These are phyloP conservation scores for Tychaedon coryphoeus DNA, from an alignment of 2,113 vertebrate genomes.

Conservation along the genomic window DNA sequence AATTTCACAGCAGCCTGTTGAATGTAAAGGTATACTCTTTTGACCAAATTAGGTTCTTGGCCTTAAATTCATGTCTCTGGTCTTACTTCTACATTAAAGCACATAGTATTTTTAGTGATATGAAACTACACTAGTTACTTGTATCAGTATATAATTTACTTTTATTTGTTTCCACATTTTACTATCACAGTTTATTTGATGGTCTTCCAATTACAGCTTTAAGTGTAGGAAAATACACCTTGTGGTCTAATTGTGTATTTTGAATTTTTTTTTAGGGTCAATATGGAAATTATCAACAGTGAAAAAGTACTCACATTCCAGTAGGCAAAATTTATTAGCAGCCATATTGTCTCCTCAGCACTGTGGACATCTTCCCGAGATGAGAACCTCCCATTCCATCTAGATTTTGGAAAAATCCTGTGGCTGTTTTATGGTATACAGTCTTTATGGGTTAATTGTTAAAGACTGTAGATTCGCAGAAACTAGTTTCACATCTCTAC, in stretches of 20 bases:
- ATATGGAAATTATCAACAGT: constrained; percentile 98
- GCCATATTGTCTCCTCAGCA: constrained; percentile 74
- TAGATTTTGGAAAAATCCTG: constrained; percentile 72
- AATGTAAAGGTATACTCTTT: background rate
- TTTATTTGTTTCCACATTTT: background rate
- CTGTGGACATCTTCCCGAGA: constrained; percentile 74
- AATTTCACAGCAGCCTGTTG: background rate
- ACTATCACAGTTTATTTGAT: background rate
- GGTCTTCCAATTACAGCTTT: background rate
- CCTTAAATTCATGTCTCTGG: background rate
- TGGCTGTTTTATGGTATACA: constrained; percentile 64
- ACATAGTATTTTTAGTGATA: background rate
- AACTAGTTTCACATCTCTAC: constrained; percentile 74
- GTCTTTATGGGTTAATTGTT: constrained; percentile 71
- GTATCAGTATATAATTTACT: background rate
- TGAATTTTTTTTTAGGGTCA: constrained; percentile 83
- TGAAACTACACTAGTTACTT: background rate
- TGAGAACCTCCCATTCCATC: constrained; percentile 72
- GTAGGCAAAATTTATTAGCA: constrained; percentile 68
- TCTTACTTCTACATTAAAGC: background rate
- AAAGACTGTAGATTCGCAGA: constrained; percentile 68
- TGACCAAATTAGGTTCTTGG: background rate
- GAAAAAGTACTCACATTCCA: constrained; percentile 78
- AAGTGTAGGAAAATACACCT: background rate
- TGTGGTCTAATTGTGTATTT: constrained; percentile 43